These are phyloP conservation scores for Glaucopsyche alexis DNA, from an alignment of 2,888 invertebrate species.

Conservation along the genomic window DNA sequence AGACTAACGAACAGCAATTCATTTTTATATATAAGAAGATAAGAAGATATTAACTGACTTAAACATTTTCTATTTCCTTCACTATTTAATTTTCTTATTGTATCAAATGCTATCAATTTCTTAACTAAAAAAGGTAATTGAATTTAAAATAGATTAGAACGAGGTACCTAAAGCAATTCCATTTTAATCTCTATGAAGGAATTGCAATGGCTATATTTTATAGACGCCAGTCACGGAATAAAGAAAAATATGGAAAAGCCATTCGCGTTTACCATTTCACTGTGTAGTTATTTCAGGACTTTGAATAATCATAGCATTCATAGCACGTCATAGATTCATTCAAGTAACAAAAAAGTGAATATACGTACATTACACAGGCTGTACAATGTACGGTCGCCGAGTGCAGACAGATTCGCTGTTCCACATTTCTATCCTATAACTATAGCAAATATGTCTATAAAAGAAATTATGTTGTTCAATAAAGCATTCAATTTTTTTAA, in stretches of 20 bases:
- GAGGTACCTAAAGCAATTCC: slow-evolving; percentile 23
- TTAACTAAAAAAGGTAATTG: slow-evolving; percentile 3
- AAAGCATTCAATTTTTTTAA: too few species aligned
- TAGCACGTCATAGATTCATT: background rate
- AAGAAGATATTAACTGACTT: too few species aligned
- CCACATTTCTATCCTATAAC: too few species aligned
- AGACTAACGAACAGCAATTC: too few species aligned
- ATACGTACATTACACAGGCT: too few species aligned
- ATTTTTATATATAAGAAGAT: too few species aligned
- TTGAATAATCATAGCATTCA: background rate
- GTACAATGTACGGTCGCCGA: too few species aligned
- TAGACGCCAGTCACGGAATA: slow-evolving; percentile 20
- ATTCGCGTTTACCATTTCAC: slow-evolving; percentile 2
- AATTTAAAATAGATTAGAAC: slow-evolving; percentile 24
- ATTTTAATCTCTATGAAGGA: slow-evolving; percentile 14
- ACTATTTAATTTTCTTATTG: background rate
- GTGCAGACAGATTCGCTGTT: too few species aligned
- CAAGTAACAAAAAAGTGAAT: background rate
- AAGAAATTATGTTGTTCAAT: too few species aligned
- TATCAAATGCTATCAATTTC: background rate
- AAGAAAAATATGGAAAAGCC: slow-evolving; percentile 16
- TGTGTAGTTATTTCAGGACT: background rate
- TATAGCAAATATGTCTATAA: too few species aligned
- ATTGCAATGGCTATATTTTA: slow-evolving; percentile 20
- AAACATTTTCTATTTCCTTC: background rate